Percentiles rank a stretch among this genome's conserved stretches.
Conservation (phyloP, 23 tunicate species). For the Halocynthia aurantium region DNA sequence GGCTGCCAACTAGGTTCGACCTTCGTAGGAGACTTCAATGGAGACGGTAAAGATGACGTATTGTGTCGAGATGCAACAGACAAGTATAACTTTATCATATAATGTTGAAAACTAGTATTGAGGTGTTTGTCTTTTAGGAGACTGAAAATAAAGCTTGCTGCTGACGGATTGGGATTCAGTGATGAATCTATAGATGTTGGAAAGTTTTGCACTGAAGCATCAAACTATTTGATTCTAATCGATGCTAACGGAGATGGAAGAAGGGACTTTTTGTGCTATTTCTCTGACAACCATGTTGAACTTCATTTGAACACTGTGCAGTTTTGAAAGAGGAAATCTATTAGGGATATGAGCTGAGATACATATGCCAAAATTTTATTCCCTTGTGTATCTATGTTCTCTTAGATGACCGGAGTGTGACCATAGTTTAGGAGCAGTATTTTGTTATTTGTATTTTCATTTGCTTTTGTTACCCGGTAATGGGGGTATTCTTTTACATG, state of each 20-base stretch:
- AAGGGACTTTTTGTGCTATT: not conserved
- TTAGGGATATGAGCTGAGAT: too few species aligned
- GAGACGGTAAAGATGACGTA: slow-evolving; percentile 3
- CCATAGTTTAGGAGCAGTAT: too few species aligned
- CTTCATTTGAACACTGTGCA: not conserved
- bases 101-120: not conserved
- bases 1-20: not conserved
- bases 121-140: not conserved
- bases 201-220: slow-evolving; percentile 2
- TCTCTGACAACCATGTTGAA: not conserved
- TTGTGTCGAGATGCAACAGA: not conserved
- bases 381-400: too few species aligned
- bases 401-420: too few species aligned
- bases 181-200: not conserved
- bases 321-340: too few species aligned
- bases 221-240: not conserved
- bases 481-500: too few species aligned
- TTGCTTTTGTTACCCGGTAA: too few species aligned
- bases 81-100: not conserved
- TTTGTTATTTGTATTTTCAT: too few species aligned
- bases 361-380: too few species aligned
- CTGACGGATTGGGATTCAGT: not conserved
- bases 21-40: slow-evolving; percentile 4
- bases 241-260: slow-evolving; percentile 7
- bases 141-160: not conserved